A percentile compares a stretch with the other conserved stretches of the same genome.
These are phyloP conservation scores for Gambusia yucatana DNA, from an alignment of 2,797 vertebrate species.

Conservation along the genomic window DNA sequence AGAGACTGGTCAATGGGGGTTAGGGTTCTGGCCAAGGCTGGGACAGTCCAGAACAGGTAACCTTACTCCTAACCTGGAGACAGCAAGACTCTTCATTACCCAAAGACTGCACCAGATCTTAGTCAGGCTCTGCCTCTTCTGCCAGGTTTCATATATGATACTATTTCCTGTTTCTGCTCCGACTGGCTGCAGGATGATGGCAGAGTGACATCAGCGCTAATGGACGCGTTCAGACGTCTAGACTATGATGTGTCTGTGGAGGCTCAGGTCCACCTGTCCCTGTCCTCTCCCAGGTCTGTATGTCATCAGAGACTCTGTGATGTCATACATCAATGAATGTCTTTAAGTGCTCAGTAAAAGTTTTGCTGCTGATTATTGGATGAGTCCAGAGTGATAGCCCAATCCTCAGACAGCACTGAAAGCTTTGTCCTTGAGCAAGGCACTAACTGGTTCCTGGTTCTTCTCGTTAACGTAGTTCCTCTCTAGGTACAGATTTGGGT, in stretches of 20 bases:
- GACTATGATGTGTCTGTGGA: constrained; percentile 77
- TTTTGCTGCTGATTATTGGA: neutral
- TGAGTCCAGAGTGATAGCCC: neutral
- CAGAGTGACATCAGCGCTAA: constrained; percentile 49
- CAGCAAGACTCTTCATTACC: neutral
- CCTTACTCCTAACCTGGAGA: neutral
- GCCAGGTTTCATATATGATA: neutral
- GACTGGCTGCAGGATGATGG: constrained; percentile 43
- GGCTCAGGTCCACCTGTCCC: constrained; percentile 69
- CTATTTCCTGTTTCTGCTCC: constrained; percentile 19
- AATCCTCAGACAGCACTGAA: neutral
- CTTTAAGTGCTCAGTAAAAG: neutral
- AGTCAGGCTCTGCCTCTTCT: neutral
- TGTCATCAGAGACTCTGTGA: neutral
- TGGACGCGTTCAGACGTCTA: constrained; percentile 69
- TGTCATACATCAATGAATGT: neutral
- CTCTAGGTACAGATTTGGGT: neutral
- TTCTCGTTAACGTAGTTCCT: neutral
- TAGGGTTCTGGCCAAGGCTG: neutral
- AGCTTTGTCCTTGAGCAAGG: neutral
- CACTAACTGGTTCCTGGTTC: neutral
- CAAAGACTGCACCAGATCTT: neutral
- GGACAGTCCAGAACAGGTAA: neutral
- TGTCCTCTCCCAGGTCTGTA: constrained; percentile 48
- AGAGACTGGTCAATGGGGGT: neutral